Evolutionary conservation across 1,140 invertebrate genomes (phyloP), one percentile per base, ranked within the genome.

Genomic region (Drosophila prosaltans): DNA sequence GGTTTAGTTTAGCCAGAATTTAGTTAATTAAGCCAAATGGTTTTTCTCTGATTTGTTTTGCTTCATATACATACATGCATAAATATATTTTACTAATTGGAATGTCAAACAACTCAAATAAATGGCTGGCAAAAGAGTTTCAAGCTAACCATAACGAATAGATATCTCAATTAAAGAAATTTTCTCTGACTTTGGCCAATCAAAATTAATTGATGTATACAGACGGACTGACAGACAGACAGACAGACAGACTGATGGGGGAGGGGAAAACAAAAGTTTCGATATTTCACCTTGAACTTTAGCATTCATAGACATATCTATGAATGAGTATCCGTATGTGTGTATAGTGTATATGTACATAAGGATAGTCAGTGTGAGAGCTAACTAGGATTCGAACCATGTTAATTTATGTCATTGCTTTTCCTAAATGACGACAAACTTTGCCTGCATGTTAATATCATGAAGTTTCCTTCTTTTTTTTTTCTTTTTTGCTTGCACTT

Each of bases 211-310:
- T 51, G 45, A 51, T 51, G 45, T 51, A 51, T 51, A 62, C 21
- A 26, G 65, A 71, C 65, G 54, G 67, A 72, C 71, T 16, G 16
- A 16, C 16, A 16, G 0, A 16, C 16, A 16, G 67, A 72, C 71
- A 0, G 16, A 16, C 16, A 16, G 0, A 16, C 16, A 16, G 16
- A 16, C 16, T 16, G 16, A 16, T 16, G 0, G 16, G 45, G 43
- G 7, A 26, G 21, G 3, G 45, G 9, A 26, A 51, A 51, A 26
- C 45, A 51, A 51, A 51, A 51, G 21, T 51, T 51, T 51, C 26
- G n/a, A 51, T 11, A 51, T 51, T 51, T 51, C 21, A 51, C 45
- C 45, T 51, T 51, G 45, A 51, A 51, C 45, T 51, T 51, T 51
- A 24, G 45, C 41, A n/a, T 43, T n/a, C 41, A n/a, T 43, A 5